phyloP scores from a whole-genome alignment of 2,113 vertebrate species.

The Zosterops japonicus region DNA sequence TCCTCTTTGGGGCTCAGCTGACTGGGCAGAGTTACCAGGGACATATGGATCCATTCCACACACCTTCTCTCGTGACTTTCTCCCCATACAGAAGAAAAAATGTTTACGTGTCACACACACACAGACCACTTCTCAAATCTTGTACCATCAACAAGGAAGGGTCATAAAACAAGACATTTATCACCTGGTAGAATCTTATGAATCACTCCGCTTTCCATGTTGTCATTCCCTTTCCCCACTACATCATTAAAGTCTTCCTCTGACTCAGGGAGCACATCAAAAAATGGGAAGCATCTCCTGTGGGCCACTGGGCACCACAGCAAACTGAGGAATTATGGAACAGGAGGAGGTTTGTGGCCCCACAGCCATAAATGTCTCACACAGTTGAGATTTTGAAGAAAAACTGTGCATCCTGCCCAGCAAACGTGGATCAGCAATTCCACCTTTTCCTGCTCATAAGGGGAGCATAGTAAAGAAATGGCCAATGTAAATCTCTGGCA shows the following conservation, averaged over 20 bases:
- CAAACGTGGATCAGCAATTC: fast-evolving
- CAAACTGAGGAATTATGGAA: not conserved
- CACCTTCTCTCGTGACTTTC: not conserved
- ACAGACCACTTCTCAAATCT: not conserved
- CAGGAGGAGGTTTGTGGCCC: not conserved
- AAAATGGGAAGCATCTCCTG: not conserved
- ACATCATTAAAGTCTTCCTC: too few species aligned
- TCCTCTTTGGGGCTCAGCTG: not conserved
- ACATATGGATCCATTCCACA: not conserved
- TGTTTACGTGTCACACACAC: fast-evolving
- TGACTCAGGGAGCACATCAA: not conserved
- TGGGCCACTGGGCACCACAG: not conserved
- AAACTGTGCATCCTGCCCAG: not conserved
- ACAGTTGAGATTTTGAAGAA: not conserved
- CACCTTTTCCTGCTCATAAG: not conserved
- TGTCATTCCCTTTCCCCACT: too few species aligned
- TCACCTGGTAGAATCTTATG: too few species aligned
- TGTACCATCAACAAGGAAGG: too few species aligned
- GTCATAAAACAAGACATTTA: too few species aligned
- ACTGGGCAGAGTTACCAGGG: not conserved
- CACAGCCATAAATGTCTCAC: not conserved
- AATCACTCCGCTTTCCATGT: too few species aligned
- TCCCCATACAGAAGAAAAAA: not conserved
- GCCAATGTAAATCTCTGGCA: not conserved
- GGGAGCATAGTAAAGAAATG: not conserved